These are phyloP conservation scores for Odobenus rosmarus DNA, from an alignment of 2,113 vertebrate genomes.

Conservation along the genomic window DNA sequence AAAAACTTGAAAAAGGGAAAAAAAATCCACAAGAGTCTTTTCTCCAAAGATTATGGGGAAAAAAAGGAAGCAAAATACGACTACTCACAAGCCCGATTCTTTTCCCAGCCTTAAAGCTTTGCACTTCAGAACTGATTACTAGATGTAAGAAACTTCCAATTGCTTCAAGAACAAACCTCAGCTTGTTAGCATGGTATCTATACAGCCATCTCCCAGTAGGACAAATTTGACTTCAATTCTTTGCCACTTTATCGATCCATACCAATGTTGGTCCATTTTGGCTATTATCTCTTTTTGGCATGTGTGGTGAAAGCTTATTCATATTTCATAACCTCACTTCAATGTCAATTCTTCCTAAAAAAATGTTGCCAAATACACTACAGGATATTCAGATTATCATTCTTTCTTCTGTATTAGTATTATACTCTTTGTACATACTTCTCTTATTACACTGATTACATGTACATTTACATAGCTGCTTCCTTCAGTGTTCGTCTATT, in stretches of 20 bases:
- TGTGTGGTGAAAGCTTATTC: background rate
- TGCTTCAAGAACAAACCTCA: background rate
- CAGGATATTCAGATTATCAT: background rate
- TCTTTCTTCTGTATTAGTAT: background rate
- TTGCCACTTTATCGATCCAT: background rate
- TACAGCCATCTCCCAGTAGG: background rate
- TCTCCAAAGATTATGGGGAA: background rate
- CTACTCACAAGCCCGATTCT: background rate
- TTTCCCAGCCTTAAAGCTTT: background rate
- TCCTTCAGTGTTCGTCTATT: background rate
- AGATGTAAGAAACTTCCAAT: background rate
- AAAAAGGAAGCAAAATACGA: background rate
- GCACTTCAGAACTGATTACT: background rate
- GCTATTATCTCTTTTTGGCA: background rate
- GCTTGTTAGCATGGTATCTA: background rate
- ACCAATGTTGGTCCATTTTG: background rate
- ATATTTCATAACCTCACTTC: background rate
- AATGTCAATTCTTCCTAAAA: background rate
- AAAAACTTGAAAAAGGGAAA: background rate
- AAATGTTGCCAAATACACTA: background rate
- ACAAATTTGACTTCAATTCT: background rate
- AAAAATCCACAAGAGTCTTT: background rate
- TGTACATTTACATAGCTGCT: background rate
- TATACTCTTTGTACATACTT: background rate
- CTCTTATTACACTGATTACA: background rate